Conservation (phyloP, 2,888 invertebrate genomes). For the Caenorhabditis doughertyi region DNA sequence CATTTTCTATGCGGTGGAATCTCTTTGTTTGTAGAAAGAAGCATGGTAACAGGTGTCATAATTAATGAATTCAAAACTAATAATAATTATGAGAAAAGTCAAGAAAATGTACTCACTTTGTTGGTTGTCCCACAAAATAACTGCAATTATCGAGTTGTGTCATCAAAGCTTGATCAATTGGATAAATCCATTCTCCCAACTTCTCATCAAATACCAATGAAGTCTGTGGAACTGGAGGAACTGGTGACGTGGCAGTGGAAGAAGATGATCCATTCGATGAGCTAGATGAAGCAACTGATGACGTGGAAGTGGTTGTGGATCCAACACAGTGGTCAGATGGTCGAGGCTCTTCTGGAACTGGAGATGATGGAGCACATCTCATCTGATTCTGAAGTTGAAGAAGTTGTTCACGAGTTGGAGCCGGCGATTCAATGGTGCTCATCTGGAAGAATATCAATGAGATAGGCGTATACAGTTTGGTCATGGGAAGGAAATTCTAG, state of each 20-base stretch:
- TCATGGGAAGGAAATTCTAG: not conserved
- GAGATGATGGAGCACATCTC: slow-evolving; percentile 40
- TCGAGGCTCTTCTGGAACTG: slow-evolving; percentile 49
- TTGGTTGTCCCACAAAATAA: slow-evolving; percentile 70
- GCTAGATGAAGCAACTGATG: slow-evolving; percentile 42
- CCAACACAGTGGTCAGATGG: slow-evolving; percentile 9
- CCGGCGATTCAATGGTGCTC: slow-evolving; percentile 63
- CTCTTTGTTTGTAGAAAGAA: slow-evolving; percentile 27
- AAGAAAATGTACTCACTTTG: slow-evolving; percentile 57
- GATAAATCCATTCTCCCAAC: slow-evolving; percentile 68
- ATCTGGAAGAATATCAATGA: slow-evolving; percentile 54
- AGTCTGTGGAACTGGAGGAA: slow-evolving; percentile 39
- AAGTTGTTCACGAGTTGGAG: slow-evolving; percentile 35
- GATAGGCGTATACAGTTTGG: slow-evolving; percentile 10
- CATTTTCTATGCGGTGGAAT: slow-evolving; percentile 3
- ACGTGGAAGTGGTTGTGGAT: slow-evolving; percentile 42
- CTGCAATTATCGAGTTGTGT: slow-evolving; percentile 68
- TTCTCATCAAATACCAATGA: slow-evolving; percentile 65
- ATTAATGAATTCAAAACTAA: not conserved
- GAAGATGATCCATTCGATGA: slow-evolving; percentile 38
- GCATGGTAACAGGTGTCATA: slow-evolving; percentile 34
- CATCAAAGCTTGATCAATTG: slow-evolving; percentile 63
- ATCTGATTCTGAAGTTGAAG: slow-evolving; percentile 53
- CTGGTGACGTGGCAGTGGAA: slow-evolving; percentile 40
- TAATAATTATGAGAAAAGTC: not conserved